Evolutionary conservation across 1,140 invertebrate genomes (phyloP).

Genomic region (Augochlora pura): DNA sequence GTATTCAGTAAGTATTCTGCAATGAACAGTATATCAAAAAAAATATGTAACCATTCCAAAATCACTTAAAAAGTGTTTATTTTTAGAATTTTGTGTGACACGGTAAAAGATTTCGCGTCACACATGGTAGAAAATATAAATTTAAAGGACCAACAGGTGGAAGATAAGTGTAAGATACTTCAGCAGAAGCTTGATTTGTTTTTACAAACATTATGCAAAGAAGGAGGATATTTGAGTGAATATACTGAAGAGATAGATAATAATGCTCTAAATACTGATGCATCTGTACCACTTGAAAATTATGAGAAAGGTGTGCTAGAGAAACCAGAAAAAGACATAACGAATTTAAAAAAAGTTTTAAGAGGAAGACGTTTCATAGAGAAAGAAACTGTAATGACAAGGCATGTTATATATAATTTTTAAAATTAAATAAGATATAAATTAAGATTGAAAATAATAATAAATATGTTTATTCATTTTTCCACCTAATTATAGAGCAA

Average conservation of each 20-base stretch:
- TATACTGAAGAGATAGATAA: slow-evolving; percentile 60
- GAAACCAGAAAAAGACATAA: slow-evolving; percentile 83
- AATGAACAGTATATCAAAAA: background rate
- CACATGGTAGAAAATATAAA: slow-evolving; percentile 82
- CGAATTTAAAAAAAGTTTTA: slow-evolving; percentile 72
- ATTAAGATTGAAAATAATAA: background rate
- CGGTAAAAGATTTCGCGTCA: slow-evolving; percentile 88
- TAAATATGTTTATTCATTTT: slow-evolving; percentile 30
- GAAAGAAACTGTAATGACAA: slow-evolving; percentile 70
- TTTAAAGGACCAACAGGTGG: slow-evolving; percentile 83
- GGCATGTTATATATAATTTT: slow-evolving; percentile 54
- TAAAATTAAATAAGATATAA: background rate
- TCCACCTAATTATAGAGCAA: slow-evolving; percentile 78
- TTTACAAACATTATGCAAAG: slow-evolving; percentile 86
- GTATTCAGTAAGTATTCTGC: slow-evolving; percentile 84
- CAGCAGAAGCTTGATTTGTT: slow-evolving; percentile 89
- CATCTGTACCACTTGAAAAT: slow-evolving; percentile 72
- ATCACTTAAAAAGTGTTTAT: slow-evolving; percentile 16
- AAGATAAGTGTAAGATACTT: slow-evolving; percentile 86
- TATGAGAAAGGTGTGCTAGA: slow-evolving; percentile 83
- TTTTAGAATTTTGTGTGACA: slow-evolving; percentile 87
- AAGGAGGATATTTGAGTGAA: slow-evolving; percentile 77
- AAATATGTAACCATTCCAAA: too few relatives aligned
- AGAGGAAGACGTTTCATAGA: slow-evolving; percentile 69
- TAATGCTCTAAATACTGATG: slow-evolving; percentile 58